Base-by-base conservation (phyloP, 2,888 invertebrate species). In the Microplitis manilae region DNA sequence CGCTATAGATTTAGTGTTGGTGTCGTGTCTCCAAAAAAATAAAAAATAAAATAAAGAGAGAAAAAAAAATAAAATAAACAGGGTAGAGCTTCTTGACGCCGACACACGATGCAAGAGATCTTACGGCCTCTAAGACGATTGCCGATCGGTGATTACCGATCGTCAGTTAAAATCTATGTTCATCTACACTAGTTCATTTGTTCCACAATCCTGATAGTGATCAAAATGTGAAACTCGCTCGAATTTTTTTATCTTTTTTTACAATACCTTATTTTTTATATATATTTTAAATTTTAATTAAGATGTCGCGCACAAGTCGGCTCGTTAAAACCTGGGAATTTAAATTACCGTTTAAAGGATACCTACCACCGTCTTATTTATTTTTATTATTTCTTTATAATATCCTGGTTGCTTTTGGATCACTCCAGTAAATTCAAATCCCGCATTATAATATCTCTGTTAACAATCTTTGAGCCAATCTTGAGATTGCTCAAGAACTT, bases 291-390 rank as follows among this genome's bases (percentile, higher is more conserved):
- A 30, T 30, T 38, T 75, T 79, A 80, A 81, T 79, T 76, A 75
- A 78, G 77, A 78, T 68, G 74, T 81, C 75, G 75, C 70, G 30
- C 30, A 30, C 71, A 72, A 64, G 70, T 75, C 62, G 69, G 76
- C 80, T 82, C 80, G 75, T 81, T 81, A 81, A 76, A 67, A 74
- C 65, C 30, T 30, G 79, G 80, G 68, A 78, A 81, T 83, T 75
- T 78, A 78, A 82, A 81, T 78, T 30, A 30, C 30, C 30, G 30
- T 30, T 30, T 30, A 30, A 30, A 30, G 30, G 30, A 30, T 73
- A 80, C 65, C 70, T 72, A 30, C 68, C 9, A 71, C 61, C 13
- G 13, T 38, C 9, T 65, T 65, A 1, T 30, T 65, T 65, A 30
- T 67, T 67, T 67, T 67, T 39, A n/a, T 67, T 67, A 1, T 70